Evolutionary conservation across 1,140 invertebrate species (phyloP).

Genomic region (Caenorhabditis tropicalis): DNA sequence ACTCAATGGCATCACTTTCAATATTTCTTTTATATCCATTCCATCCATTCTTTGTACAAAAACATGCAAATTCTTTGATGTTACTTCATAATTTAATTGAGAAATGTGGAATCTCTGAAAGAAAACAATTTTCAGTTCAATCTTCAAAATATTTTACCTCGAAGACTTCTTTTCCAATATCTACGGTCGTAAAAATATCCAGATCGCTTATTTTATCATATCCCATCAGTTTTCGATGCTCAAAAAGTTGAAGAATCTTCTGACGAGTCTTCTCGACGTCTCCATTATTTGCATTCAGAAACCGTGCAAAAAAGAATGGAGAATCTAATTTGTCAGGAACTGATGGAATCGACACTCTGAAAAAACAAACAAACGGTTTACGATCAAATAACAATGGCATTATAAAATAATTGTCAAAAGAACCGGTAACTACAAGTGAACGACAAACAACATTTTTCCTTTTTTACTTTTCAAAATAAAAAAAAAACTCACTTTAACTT

Average conservation of each 20-base stretch:
- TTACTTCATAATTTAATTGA: constrained; percentile 44
- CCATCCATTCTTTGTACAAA: constrained; percentile 58
- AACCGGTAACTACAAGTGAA: neutral
- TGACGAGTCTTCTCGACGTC: constrained; percentile 35
- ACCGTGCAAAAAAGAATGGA: constrained; percentile 45
- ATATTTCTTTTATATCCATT: constrained; percentile 57
- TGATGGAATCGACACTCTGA: neutral
- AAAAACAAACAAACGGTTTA: neutral
- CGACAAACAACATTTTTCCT: neutral
- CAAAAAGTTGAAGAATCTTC: constrained; percentile 26
- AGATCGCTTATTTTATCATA: constrained; percentile 26
- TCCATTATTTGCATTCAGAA: constrained; percentile 43
- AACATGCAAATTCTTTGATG: constrained; percentile 52
- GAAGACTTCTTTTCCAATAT: neutral
- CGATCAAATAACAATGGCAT: neutral
- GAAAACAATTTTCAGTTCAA: neutral
- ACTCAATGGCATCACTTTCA: constrained; percentile 57
- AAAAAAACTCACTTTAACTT: constrained; percentile 36
- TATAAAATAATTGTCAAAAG: neutral
- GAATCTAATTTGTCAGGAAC: constrained; percentile 37
- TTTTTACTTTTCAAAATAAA: neutral
- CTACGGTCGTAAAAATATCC: neutral
- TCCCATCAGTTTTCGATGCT: constrained; percentile 41
- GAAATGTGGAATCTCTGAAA: constrained; percentile 56
- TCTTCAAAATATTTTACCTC: neutral